Percentiles rank a stretch among this genome's conserved stretches.
Evolutionary conservation across 2,888 invertebrate genomes (phyloP).

Genomic region (Eudasyphora cyanicolor): DNA sequence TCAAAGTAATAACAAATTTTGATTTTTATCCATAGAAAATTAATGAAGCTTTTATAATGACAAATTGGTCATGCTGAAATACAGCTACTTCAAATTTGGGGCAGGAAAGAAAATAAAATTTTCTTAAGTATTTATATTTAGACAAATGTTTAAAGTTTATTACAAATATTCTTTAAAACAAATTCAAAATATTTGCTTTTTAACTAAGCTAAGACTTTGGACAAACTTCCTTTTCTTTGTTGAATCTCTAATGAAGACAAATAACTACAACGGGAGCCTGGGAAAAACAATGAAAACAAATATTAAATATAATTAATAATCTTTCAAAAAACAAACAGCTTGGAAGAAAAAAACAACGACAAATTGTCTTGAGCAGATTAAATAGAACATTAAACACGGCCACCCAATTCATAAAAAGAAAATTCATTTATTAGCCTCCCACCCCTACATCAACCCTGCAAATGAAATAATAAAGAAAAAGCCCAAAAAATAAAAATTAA

Average conservation of each 20-base stretch:
- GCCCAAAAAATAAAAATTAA: conserved; percentile 9
- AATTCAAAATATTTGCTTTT: background rate
- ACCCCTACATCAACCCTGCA: too few relatives aligned
- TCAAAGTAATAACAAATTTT: background rate
- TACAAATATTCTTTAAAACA: too few relatives aligned
- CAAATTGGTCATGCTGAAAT: too few relatives aligned
- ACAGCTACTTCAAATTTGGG: background rate
- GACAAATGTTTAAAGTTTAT: background rate
- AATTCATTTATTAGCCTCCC: background rate
- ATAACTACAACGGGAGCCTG: background rate
- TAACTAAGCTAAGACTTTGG: too few relatives aligned
- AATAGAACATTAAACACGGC: background rate
- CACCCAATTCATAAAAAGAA: too few relatives aligned
- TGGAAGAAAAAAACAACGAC: background rate
- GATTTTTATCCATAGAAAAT: conserved; percentile 1
- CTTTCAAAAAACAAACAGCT: background rate
- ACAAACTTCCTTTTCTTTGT: background rate
- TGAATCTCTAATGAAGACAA: background rate
- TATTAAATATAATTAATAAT: conserved; percentile 5
- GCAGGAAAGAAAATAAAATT: too few relatives aligned
- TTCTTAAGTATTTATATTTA: background rate
- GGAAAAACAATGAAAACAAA: conserved; percentile 1
- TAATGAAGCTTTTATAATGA: background rate
- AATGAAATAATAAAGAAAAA: background rate
- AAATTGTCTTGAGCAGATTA: conserved; percentile 10